Evolutionary conservation across 2,113 vertebrate genomes (phyloP), one percentile per base, ranked within the genome.

Genomic region (Hippocampus guttulatus): DNA sequence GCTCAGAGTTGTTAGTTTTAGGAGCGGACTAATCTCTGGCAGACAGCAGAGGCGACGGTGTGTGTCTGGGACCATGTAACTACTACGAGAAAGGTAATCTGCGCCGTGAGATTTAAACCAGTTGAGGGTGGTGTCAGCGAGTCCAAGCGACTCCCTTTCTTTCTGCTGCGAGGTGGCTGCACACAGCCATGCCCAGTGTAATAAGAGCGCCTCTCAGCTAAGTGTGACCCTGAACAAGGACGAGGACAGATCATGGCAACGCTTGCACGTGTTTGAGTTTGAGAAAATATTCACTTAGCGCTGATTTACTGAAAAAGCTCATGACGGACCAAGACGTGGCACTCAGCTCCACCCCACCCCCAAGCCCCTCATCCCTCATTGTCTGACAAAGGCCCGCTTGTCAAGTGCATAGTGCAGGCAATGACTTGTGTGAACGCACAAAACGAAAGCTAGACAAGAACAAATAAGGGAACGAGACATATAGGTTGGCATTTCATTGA

Each of bases 161-260:
- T 65, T 69, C 11, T 69, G 23, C 5, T 70, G 55, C 43, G 49
- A 5, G 54, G 64, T 25, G 74, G 73, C 52, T 49, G 69, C 70
- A 72, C 68, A 54, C 25, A 33, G n/a, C 40, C 63, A 52, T 45
- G 66, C 68, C 33, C 52, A 66, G 67, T 11, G 57, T 67, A 78
- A 80, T 77, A 64, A 86, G 75, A 80, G 57, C 70, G 18, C 73
- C 64, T 71, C 70, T 74, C 38, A 80, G 62, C 71, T 65, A 66
- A 83, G 72, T 67, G 57, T 84, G 80, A 84, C 86, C 79, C 74
- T 84, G 73, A 82, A 77, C 75, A 87, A 77, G 82, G 79, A 75
- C 68, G 4, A 43, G 33, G 49, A 60, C 73, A 71, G 41, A 49
- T 81, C 66, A 72, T 70, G 70, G 63, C 54, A 80, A 60, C 5